Evolutionary conservation across 2,888 invertebrate species (phyloP), one percentile per base, ranked within the genome.

Genomic region (Oxytorus armatus): DNA sequence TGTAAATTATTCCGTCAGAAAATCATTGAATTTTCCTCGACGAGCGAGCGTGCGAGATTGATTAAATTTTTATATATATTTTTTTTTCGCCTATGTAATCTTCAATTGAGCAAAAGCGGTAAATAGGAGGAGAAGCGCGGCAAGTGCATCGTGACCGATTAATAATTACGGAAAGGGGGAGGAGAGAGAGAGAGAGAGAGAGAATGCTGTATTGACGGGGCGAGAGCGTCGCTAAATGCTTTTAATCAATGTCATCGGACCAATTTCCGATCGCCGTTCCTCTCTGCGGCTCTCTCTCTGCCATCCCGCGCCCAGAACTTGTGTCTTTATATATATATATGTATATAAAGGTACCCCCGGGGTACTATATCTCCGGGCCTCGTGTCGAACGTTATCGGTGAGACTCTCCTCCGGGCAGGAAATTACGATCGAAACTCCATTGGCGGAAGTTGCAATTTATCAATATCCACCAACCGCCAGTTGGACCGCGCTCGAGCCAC

Each of bases 161-260:
- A 89, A 91, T 92, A 91, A 91, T 91, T 90, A 91, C 88, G 76
- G 61, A 73, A 63, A 59, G 74, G 78, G 74, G 74, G 39, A n/a
- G n/a, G n/a, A n/a, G n/a, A n/a, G n/a, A n/a, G n/a, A n/a, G n/a
- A n/a, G n/a, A n/a, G n/a, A n/a, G n/a, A n/a, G n/a, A n/a, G n/a
- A n/a, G n/a, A 59, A 42, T 63, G 57, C 29, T 29, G 3, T 11
- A n/a, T 39, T 33, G 49, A 23, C 10, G 47, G 74, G 49, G 66
- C 25, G 29, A 51, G 59, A 77, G 77, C 86, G 83, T 82, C 85
- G 88, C 86, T 90, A 91, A 91, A 89, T 89, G 90, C 90, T 91
- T 83, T 91, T 91, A 92, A 92, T 91, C 91, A 92, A 90, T 91
- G 91, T 91, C 92, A 91, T 91, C 92, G 91, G 90, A 90, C 90